Percentiles rank a stretch among this genome's conserved stretches.
Evolutionary conservation across 2,113 vertebrate genomes (phyloP).

Genomic region (Heterotilapia buettikoferi): DNA sequence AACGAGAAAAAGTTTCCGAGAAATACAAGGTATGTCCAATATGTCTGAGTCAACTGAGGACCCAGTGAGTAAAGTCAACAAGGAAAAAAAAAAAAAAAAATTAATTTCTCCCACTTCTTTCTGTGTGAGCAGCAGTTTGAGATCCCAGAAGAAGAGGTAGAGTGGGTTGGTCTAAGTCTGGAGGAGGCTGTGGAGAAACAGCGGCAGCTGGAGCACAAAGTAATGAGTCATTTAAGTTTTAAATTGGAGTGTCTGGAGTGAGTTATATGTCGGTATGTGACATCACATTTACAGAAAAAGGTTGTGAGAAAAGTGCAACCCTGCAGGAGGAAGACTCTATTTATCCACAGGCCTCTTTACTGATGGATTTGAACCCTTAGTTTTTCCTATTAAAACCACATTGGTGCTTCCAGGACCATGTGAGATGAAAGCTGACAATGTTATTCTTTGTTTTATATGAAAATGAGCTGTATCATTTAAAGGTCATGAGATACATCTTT

Average conservation of each 20-base stretch:
- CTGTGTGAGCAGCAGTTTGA: slow-evolving; percentile 76
- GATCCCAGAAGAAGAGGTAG: slow-evolving; percentile 85
- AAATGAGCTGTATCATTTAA: neutral
- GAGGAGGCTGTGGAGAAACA: slow-evolving; percentile 95
- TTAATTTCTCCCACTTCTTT: neutral
- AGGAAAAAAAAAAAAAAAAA: rapidly evolving
- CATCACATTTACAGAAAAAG: neutral
- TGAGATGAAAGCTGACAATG: neutral
- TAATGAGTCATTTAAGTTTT: slow-evolving; percentile 29
- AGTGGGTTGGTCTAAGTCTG: slow-evolving; percentile 90
- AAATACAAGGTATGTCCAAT: slow-evolving; percentile 81
- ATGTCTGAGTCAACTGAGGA: neutral
- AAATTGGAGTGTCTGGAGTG: neutral
- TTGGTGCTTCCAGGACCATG: neutral
- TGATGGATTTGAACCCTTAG: neutral
- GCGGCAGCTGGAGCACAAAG: slow-evolving; percentile 88
- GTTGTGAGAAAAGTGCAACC: neutral
- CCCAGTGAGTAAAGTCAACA: rapidly evolving
- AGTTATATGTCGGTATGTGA: neutral
- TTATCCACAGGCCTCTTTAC: neutral
- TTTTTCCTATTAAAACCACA: neutral
- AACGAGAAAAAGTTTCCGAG: slow-evolving; percentile 76
- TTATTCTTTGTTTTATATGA: neutral
- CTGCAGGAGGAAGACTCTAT: neutral
- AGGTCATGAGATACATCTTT: neutral